Conservation (phyloP, 2,888 invertebrate species). For the Cyclophora albipunctata region DNA sequence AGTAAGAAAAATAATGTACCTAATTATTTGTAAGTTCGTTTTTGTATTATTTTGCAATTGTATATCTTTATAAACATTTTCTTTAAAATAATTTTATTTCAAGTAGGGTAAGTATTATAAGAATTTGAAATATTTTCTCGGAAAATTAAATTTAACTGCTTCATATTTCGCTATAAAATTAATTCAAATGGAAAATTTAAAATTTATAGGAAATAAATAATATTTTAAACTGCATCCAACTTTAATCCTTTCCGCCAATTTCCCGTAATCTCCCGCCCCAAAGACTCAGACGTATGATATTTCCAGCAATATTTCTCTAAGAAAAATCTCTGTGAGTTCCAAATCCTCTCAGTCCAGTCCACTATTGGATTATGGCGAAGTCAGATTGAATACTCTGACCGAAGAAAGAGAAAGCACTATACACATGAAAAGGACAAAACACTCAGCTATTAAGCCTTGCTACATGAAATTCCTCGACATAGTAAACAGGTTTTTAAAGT, state of each 20-base stretch:
- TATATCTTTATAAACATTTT: too few species aligned
- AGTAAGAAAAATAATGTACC: too few species aligned
- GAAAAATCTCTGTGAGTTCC: constrained; percentile 30
- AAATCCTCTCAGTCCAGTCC: constrained; percentile 54
- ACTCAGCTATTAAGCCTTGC: constrained; percentile 51
- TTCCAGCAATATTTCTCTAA: constrained; percentile 42
- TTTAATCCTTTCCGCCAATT: constrained; percentile 40
- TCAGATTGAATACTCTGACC: constrained; percentile 55
- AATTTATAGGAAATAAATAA: constrained; percentile 15
- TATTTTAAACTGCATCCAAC: constrained; percentile 17
- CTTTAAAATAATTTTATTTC: too few species aligned
- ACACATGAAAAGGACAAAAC: constrained; percentile 22
- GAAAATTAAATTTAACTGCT: too few species aligned
- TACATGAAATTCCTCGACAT: constrained; percentile 64
- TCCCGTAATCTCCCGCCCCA: constrained; percentile 32
- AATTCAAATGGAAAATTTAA: background rate
- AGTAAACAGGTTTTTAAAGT: constrained; percentile 52
- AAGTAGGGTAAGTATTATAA: too few species aligned
- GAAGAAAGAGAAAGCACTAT: constrained; percentile 28
- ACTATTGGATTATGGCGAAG: constrained; percentile 57
- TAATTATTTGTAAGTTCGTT: too few species aligned
- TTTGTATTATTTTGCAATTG: too few species aligned
- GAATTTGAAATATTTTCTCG: too few species aligned
- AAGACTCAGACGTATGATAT: constrained; percentile 45
- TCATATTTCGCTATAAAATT: too few species aligned